phyloP scores from a whole-genome alignment of 2,888 invertebrate species.

The Imbricaverruca yamaguchii region DNA sequence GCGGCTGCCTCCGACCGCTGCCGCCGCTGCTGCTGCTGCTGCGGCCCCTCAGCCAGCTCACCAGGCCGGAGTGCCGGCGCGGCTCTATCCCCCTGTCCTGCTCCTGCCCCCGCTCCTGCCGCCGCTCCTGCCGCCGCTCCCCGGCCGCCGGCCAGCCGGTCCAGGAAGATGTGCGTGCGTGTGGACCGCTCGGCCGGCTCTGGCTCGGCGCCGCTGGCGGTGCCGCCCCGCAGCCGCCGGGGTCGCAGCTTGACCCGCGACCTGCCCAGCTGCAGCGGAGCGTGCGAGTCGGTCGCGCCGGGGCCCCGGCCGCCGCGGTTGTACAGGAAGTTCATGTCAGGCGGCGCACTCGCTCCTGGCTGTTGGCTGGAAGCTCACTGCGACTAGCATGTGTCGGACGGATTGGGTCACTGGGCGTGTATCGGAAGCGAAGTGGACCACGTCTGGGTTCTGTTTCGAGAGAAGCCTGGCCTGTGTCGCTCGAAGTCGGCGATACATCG shows the following conservation, averaged over 20 bases:
- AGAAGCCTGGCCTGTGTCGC: too few species aligned
- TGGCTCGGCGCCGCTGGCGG: not conserved
- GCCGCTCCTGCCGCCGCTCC: not conserved
- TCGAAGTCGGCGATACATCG: too few species aligned
- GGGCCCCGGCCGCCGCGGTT: not conserved
- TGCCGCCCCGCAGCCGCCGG: not conserved
- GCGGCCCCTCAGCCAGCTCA: not conserved
- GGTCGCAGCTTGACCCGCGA: not conserved
- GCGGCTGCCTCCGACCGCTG: not conserved
- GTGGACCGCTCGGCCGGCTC: not conserved
- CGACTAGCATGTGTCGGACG: too few species aligned
- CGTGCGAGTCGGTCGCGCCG: not conserved
- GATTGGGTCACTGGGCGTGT: too few species aligned
- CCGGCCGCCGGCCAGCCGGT: not conserved
- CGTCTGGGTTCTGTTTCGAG: too few species aligned
- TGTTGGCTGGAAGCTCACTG: too few species aligned
- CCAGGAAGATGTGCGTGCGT: conserved; percentile 9
- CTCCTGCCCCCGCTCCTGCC: not conserved
- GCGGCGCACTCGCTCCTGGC: not conserved
- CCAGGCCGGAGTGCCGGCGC: not conserved
- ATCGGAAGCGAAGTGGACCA: too few species aligned
- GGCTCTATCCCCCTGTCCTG: not conserved
- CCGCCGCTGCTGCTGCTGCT: not conserved
- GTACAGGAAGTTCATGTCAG: conserved; percentile 11
- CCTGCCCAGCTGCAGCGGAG: not conserved